A percentile compares a stretch with the other conserved stretches of the same genome.
Conservation (phyloP, 2,888 invertebrate genomes). For the Stratiomys singularior region DNA sequence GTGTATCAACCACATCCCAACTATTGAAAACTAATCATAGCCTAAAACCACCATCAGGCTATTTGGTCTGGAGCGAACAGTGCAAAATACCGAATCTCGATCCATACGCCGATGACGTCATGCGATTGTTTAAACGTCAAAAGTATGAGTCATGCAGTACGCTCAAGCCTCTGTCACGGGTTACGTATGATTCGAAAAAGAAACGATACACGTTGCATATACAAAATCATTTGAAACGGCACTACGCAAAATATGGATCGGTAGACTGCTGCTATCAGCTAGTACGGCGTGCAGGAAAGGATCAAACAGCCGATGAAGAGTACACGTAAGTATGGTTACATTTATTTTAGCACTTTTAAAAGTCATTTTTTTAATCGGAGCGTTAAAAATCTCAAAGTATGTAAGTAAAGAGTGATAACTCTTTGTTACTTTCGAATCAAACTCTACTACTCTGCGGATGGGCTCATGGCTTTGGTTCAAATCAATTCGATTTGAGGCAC, state of each 20-base stretch:
- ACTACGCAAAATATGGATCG: slow-evolving; percentile 55
- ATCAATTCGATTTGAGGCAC: too few species aligned
- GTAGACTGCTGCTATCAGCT: slow-evolving; percentile 60
- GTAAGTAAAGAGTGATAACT: too few species aligned
- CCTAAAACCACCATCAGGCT: slow-evolving; percentile 59
- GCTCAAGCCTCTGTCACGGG: slow-evolving; percentile 59
- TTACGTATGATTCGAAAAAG: slow-evolving; percentile 56
- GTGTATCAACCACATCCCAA: slow-evolving; percentile 14
- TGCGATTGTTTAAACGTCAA: slow-evolving; percentile 67
- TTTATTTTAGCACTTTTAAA: too few species aligned
- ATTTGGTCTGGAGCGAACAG: slow-evolving; percentile 68
- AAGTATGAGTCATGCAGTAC: slow-evolving; percentile 69
- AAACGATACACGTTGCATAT: slow-evolving; percentile 59
- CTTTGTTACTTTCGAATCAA: too few species aligned
- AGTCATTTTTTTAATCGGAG: too few species aligned
- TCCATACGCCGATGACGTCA: slow-evolving; percentile 69
- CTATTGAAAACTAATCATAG: slow-evolving; percentile 36
- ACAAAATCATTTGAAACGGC: slow-evolving; percentile 56
- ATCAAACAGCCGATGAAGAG: slow-evolving; percentile 55
- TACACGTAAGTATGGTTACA: slow-evolving; percentile 21
- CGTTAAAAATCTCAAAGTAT: too few species aligned
- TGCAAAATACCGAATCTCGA: slow-evolving; percentile 73
- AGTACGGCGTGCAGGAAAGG: slow-evolving; percentile 58
- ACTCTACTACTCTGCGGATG: too few species aligned
- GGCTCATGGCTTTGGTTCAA: too few species aligned